Percentiles rank a stretch among this genome's conserved stretches.
phyloP scores from a whole-genome alignment of 2,113 vertebrate species.

The Protobothrops mucrosquamatus region DNA sequence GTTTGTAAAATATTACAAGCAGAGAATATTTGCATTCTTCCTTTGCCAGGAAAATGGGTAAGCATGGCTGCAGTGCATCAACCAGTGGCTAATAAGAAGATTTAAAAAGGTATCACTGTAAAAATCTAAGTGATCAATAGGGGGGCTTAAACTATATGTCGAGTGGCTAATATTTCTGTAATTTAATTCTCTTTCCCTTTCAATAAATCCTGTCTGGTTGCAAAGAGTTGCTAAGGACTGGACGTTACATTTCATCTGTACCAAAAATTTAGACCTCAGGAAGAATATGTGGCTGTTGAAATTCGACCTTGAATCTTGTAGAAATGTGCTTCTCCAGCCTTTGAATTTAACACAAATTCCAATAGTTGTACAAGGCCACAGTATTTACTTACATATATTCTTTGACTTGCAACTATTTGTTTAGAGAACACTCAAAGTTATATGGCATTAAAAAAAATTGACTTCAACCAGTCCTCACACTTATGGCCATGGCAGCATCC shows the following conservation, averaged over 20 bases:
- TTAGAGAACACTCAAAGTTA: background rate
- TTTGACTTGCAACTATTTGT: background rate
- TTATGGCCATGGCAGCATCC: background rate
- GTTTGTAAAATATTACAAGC: background rate
- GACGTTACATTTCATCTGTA: background rate
- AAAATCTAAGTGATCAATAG: background rate
- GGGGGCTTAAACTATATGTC: background rate
- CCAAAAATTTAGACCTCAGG: background rate
- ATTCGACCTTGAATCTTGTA: background rate
- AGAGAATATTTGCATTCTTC: background rate
- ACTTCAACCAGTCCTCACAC: background rate
- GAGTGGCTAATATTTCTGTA: background rate
- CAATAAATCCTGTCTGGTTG: background rate
- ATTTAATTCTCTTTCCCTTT: background rate
- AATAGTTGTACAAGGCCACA: background rate
- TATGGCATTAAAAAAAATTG: background rate
- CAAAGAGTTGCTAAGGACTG: background rate
- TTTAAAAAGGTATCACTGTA: background rate
- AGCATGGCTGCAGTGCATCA: background rate
- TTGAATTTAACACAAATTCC: background rate
- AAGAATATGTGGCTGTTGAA: background rate
- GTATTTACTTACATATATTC: background rate
- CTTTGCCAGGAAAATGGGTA: background rate
- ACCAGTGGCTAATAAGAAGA: background rate
- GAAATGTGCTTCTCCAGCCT: background rate